Evolutionary conservation across 2,113 vertebrate species (phyloP).

Genomic region (Natator depressus): DNA sequence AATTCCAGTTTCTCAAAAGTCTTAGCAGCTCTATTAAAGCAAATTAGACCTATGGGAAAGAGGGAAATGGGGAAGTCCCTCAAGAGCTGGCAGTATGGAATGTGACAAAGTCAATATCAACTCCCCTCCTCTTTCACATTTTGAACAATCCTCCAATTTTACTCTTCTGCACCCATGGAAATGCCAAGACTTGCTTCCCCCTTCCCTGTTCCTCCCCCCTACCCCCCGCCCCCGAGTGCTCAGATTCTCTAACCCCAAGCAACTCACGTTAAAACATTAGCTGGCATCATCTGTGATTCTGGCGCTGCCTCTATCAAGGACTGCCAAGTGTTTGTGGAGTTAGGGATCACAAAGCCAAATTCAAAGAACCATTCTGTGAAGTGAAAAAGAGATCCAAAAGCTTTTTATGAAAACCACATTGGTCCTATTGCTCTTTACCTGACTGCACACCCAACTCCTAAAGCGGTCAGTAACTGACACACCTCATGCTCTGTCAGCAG

Average conservation of each 20-base stretch:
- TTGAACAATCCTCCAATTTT: not conserved
- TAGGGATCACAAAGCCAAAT: conserved; percentile 98
- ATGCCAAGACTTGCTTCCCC: conserved; percentile 8
- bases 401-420: conserved; percentile 3
- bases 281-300: conserved; percentile 99
- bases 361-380: conserved; percentile 98
- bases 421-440: conserved; percentile 3
- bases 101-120: conserved; percentile 6
- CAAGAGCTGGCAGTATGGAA: not conserved
- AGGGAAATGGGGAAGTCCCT: conserved; percentile 41
- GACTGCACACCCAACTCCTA: conserved; percentile 25
- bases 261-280: conserved; percentile 97
- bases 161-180: not conserved
- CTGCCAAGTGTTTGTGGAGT: conserved; percentile 99
- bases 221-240: not conserved
- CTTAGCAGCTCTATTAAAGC: conserved; percentile 45
- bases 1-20: conserved; percentile 37
- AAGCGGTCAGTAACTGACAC: not conserved
- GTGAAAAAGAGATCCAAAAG: conserved; percentile 39
- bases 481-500: not conserved
- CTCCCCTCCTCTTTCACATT: not conserved
- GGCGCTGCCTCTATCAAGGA: conserved; percentile 99
- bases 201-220: not conserved
- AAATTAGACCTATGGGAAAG: conserved; percentile 46
- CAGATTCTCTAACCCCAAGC: not conserved